These are phyloP conservation scores for Atta colombica DNA, from an alignment of 1,140 invertebrate genomes.

Conservation along the genomic window DNA sequence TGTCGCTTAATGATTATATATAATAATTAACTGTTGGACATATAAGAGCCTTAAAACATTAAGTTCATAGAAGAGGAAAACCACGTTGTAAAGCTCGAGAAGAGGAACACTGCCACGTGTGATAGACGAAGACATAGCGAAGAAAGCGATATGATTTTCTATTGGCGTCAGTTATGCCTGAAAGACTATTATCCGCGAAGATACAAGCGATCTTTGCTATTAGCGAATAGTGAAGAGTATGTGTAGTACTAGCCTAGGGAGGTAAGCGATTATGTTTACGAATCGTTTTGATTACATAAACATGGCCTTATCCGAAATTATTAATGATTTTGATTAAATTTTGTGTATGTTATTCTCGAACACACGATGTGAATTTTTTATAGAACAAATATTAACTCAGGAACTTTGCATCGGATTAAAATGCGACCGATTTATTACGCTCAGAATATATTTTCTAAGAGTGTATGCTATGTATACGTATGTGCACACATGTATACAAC, in stretches of 20 bases:
- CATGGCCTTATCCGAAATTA: conserved; percentile 7
- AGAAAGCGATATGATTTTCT: conserved; percentile 30
- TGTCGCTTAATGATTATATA: conserved; percentile 19
- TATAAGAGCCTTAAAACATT: background rate
- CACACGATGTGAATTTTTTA: conserved; percentile 15
- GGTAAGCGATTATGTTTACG: background rate
- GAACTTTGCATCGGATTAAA: conserved; percentile 49
- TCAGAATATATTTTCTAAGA: conserved; percentile 37
- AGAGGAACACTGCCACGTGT: conserved; percentile 55
- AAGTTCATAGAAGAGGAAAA: conserved; percentile 17
- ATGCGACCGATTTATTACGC: conserved; percentile 66
- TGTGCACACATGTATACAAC: conserved; percentile 2
- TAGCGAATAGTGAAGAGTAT: conserved; percentile 9
- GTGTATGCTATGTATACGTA: conserved; percentile 23
- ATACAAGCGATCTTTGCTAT: background rate
- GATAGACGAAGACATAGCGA: conserved; percentile 3
- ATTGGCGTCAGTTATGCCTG: conserved; percentile 5
- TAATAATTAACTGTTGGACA: background rate
- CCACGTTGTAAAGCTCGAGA: background rate
- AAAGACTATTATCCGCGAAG: background rate
- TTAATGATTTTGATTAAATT: conserved; percentile 4
- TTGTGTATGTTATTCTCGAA: background rate
- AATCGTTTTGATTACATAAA: background rate
- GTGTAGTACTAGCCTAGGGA: background rate
- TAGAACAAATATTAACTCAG: conserved; percentile 73